phyloP scores from a whole-genome alignment of 1,140 invertebrate genomes.

The Semibalanus balanoides region DNA sequence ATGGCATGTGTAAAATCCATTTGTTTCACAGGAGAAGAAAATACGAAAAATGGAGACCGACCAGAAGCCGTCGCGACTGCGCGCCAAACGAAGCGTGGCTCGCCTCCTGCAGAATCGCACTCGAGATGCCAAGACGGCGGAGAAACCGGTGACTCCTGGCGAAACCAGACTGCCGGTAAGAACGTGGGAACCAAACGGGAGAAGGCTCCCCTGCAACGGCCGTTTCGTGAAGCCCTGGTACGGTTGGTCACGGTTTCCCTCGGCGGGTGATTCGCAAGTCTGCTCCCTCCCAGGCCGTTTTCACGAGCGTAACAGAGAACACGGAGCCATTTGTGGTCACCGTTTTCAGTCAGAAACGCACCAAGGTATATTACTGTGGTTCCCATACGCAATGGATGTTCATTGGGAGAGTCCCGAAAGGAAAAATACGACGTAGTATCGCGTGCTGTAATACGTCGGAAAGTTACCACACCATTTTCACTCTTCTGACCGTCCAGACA shows the following conservation, averaged over 20 bases:
- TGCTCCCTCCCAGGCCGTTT: not conserved
- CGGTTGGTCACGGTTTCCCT: not conserved
- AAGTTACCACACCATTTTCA: no score
- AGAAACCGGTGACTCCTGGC: not conserved
- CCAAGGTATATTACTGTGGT: not conserved
- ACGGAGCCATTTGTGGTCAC: not conserved
- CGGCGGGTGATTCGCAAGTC: not conserved
- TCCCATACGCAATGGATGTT: not conserved
- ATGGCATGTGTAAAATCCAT: no score
- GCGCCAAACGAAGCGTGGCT: not conserved
- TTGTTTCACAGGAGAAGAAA: not conserved
- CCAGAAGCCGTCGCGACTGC: not conserved
- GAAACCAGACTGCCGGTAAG: not conserved
- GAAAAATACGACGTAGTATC: no score
- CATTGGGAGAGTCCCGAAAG: not conserved
- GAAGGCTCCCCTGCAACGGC: not conserved
- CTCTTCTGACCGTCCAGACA: no score
- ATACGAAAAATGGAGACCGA: not conserved
- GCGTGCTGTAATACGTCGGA: no score
- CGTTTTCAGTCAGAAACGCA: not conserved
- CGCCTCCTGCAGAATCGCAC: not conserved
- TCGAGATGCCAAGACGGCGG: not conserved
- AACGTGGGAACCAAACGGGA: not conserved
- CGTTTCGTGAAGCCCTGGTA: not conserved
- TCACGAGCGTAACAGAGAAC: not conserved